Evolutionary conservation across 2,797 vertebrate species (phyloP), one percentile per base, ranked within the genome.

Genomic region (Ctenopoma kingsleyae): DNA sequence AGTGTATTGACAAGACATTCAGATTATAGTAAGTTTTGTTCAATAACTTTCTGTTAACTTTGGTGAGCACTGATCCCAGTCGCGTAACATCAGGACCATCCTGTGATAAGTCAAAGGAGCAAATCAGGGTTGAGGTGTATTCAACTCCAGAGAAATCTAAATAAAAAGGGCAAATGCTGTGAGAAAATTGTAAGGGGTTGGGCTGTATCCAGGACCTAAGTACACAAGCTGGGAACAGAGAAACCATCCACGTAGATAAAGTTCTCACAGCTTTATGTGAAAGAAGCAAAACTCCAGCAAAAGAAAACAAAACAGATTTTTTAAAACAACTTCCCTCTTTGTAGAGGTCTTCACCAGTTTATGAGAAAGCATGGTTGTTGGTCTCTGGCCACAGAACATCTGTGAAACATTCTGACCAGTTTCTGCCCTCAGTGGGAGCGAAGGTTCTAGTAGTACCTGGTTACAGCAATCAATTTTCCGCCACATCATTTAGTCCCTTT

Each of bases 1-100:
- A 90, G 89, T 92, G 92, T 89, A 83, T 90, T 80, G 65, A 84
- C 86, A 78, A 76, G 91, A 93, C 91, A 93, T 93, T 94, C 89
- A 92, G 81, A 92, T 82, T 57, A 71, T 46, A 48, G 60, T 83
- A 70, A 76, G 65, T 69, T 78, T 79, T 83, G 61, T 61, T 83
- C 74, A n/a, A 46, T 69, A 68, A 41, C 66, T 52, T 81, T 82
- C 13, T 72, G 11, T 79, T 89, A 80, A 79, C 8, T 36, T 85
- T 84, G 68, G 67, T 58, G 5, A 56, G 53, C 23, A 20, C 40
- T 22, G 38, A 40, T 60, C 71, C 70, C 69, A 69, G 76, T 77
- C 74, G 30, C 80, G 76, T 76, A 84, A 81, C 75, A 70, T 82
- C 82, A 83, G 72, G 78, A 81, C 74, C 71, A 72, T 78, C 75